Base-by-base conservation (phyloP, 2,113 vertebrate species). In the Andinoacara biseriatus region DNA sequence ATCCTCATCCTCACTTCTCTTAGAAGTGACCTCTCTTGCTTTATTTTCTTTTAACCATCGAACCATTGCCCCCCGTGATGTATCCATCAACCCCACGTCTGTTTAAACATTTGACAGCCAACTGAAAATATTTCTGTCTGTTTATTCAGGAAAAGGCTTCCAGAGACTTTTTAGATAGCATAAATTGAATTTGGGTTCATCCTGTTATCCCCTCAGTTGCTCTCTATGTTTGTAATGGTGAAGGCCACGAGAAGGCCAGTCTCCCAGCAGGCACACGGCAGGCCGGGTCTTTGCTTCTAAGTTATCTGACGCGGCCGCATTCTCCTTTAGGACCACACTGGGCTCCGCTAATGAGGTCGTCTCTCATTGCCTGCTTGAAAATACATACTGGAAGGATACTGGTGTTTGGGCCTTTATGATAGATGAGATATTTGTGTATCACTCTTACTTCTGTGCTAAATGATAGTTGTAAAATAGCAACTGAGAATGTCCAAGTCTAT, bases 241-340 rank as follows among this genome's bases (percentile, higher is more conserved):
- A 85, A 76, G 81, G 65, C 81, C 76, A 76, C 2, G 20, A 80
- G 81, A 89, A 87, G 89, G 78, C 83, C 81, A 72, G 26, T 9
- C 62, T 75, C 65, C 60, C 69, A 60, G 74, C 38, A 62, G 57
- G 77, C 49, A 24, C 87, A 6, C 84, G 87, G 86, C 67, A 58
- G 77, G 84, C 24, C 33, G 26, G 56, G 78, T 49, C 86, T 87
- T 89, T 84, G 81, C 74, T 69, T 24, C 80, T 78, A 40, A 74
- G 80, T 78, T 80, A 90, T 92, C 89, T 89, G 78, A 90, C 87
- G 88, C 65, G 85, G 87, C 85, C 84, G 80, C 87, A 83, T 85
- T 84, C 91, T 85, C 86, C 81, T 78, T 75, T 29, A 84, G 80
- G 74, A 75, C 85, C 88, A 82, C 74, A 22, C 80, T 77, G 80